Conservation (phyloP, 2,113 vertebrate genomes). For the Catharus bicknelli region DNA sequence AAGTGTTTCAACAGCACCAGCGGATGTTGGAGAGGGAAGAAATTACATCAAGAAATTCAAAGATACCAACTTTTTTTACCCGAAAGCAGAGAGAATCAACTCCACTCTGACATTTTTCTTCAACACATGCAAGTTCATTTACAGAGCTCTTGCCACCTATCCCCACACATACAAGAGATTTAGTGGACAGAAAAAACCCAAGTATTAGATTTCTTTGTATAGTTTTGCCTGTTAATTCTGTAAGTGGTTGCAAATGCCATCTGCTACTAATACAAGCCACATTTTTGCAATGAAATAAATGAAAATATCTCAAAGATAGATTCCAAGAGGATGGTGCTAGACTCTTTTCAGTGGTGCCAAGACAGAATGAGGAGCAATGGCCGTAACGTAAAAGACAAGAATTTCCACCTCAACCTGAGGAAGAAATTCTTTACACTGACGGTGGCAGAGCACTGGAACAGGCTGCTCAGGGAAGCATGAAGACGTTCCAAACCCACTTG, state of each 20-base stretch:
- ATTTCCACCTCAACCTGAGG: neutral
- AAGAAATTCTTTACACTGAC: neutral
- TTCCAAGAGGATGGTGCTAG: neutral
- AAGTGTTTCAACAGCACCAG: neutral
- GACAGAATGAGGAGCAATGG: neutral
- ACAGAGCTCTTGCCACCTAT: neutral
- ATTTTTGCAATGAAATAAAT: conserved; percentile 12
- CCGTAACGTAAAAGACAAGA: neutral
- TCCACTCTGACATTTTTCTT: neutral
- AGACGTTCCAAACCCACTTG: neutral
- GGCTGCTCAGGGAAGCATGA: neutral
- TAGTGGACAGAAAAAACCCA: neutral
- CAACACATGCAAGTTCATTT: neutral
- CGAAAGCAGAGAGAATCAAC: neutral
- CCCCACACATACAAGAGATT: neutral
- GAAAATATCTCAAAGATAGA: neutral
- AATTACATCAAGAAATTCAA: neutral
- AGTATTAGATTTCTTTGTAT: neutral
- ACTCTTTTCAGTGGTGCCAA: neutral
- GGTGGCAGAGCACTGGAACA: neutral
- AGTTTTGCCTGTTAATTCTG: neutral
- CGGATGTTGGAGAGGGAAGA: rapidly evolving
- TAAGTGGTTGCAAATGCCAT: conserved; percentile 10
- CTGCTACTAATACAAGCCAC: neutral
- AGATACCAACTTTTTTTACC: neutral